Percentiles rank a stretch among this genome's conserved stretches.
phyloP scores from a whole-genome alignment of 2,113 vertebrate genomes.

The Herpetotheres cachinnans region DNA sequence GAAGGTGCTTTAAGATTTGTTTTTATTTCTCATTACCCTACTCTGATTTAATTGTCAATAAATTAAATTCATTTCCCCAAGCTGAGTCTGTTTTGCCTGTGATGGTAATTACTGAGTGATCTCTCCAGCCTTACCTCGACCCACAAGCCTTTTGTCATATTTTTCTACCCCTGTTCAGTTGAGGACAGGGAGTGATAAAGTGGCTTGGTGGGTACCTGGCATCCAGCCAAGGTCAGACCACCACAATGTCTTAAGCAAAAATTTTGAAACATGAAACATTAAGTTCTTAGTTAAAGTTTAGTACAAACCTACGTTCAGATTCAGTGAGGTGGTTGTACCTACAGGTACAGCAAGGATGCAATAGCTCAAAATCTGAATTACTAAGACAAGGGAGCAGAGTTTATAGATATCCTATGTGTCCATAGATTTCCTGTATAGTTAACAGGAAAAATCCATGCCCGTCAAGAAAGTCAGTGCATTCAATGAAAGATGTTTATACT shows the following conservation, averaged over 20 bases:
- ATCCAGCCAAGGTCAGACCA: not conserved
- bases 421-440: rapidly evolving
- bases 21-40: not conserved
- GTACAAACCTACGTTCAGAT: not conserved
- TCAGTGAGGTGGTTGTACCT: not conserved
- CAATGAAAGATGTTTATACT: not conserved
- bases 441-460: not conserved
- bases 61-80: not conserved
- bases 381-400: not conserved
- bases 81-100: not conserved
- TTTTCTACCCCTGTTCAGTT: not conserved
- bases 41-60: not conserved
- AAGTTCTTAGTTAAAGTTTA: not conserved
- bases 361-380: not conserved
- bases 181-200: not conserved
- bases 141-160: not conserved
- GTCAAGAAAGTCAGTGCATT: not conserved
- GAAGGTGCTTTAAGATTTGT: not conserved
- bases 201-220: not conserved
- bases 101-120: not conserved
- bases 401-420: not conserved
- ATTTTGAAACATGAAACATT: not conserved
- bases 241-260: not conserved
- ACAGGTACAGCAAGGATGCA: rapidly evolving
- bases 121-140: not conserved